Evolutionary conservation across 2,113 vertebrate genomes (phyloP).

Genomic region (Nipponia nippon): DNA sequence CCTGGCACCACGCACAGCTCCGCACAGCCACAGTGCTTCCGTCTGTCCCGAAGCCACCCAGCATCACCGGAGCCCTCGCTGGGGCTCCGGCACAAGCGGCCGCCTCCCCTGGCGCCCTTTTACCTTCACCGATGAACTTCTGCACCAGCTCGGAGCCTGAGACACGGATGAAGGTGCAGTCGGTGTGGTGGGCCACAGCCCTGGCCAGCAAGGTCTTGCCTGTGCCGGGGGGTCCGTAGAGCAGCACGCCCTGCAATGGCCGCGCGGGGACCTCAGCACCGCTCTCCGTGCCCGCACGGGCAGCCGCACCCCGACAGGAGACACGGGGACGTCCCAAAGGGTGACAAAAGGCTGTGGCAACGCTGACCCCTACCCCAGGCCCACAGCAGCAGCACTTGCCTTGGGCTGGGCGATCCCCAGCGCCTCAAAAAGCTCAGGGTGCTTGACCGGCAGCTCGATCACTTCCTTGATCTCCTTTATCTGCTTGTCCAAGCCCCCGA

Average conservation of each 20-base stretch:
- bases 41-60: accelerated
- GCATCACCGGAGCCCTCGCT: accelerated
- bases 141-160: constrained; percentile 97
- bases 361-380: neutral
- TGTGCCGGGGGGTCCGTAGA: constrained; percentile 95
- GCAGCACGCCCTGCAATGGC: constrained; percentile 83
- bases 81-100: neutral
- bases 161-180: constrained; percentile 99
- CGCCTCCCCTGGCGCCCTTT: accelerated
- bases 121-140: constrained; percentile 98
- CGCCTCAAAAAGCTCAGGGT: constrained; percentile 96
- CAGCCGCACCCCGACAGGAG: accelerated
- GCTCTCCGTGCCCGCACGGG: accelerated
- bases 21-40: accelerated
- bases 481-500: constrained; percentile 96
- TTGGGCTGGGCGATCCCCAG: constrained; percentile 97
- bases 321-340: accelerated
- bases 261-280: accelerated
- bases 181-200: constrained; percentile 96
- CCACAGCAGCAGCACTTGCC: constrained; percentile 59
- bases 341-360: neutral
- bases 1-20: accelerated
- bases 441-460: constrained; percentile 95
- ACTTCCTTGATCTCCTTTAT: constrained; percentile 99
- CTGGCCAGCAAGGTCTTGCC: constrained; percentile 95